Evolutionary conservation across 2,888 invertebrate genomes (phyloP).

Genomic region (Polylopha cassiicola): DNA sequence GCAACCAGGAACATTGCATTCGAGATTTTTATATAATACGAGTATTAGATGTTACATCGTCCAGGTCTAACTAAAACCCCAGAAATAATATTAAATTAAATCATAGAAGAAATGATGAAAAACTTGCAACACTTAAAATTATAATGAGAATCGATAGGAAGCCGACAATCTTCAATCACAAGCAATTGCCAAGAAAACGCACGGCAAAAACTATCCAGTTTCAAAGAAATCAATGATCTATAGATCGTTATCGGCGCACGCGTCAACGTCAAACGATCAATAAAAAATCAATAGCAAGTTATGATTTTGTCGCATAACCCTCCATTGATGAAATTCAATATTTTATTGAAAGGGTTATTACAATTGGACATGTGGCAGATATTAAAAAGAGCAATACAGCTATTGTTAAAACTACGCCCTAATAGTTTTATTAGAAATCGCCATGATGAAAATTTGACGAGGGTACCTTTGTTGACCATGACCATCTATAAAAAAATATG

Average conservation of each 20-base stretch:
- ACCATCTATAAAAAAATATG: constrained; percentile 6
- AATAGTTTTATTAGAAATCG: constrained; percentile 35
- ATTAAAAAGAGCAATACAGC: constrained; percentile 39
- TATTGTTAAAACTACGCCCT: constrained; percentile 37
- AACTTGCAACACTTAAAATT: constrained; percentile 12
- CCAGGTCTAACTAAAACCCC: no score
- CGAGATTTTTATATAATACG: no score
- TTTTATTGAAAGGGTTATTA: constrained; percentile 51
- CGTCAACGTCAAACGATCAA: constrained; percentile 52
- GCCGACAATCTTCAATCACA: constrained; percentile 13
- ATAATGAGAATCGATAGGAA: constrained; percentile 16
- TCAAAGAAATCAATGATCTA: constrained; percentile 48
- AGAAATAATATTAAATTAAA: constrained; percentile 5
- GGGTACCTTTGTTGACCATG: constrained; percentile 19
- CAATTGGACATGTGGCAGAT: constrained; percentile 29
- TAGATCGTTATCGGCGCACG: constrained; percentile 50
- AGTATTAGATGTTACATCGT: no score
- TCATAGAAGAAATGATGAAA: constrained; percentile 13
- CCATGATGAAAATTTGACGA: constrained; percentile 22
- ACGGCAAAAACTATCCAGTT: constrained; percentile 51
- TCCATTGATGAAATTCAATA: constrained; percentile 63
- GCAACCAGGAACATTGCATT: no score
- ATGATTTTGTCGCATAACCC: constrained; percentile 47
- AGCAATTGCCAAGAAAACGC: constrained; percentile 36
- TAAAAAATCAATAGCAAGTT: constrained; percentile 49